A percentile compares a stretch with the other conserved stretches of the same genome.
Evolutionary conservation across 2,797 vertebrate genomes (phyloP).

Genomic region (Arnoldichthys spilopterus): DNA sequence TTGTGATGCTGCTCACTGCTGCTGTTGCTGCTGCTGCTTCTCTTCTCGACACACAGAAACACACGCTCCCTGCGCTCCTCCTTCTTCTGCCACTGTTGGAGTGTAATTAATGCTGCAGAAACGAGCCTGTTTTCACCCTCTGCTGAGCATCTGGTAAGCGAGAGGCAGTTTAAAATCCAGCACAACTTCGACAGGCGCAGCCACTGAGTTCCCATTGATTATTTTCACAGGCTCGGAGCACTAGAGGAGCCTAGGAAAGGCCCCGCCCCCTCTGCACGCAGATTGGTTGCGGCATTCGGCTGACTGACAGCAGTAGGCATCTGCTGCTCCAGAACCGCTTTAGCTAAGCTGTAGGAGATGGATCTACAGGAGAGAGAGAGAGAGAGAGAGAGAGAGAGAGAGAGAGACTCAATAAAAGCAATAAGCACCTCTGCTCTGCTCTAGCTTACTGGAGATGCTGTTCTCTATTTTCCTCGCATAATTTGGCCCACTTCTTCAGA

Average conservation of each 20-base stretch:
- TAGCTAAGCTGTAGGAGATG: slow-evolving; percentile 41
- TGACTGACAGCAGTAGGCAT: slow-evolving; percentile 30
- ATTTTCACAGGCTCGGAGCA: slow-evolving; percentile 57
- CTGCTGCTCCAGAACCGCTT: slow-evolving; percentile 36
- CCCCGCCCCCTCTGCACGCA: slow-evolving; percentile 25
- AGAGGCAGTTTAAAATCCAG: slow-evolving; percentile 74
- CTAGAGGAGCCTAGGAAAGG: slow-evolving; percentile 30
- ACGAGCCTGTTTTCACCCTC: slow-evolving; percentile 55
- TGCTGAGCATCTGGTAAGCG: slow-evolving; percentile 50
- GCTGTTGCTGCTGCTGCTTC: slow-evolving; percentile 43
- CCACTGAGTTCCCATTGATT: slow-evolving; percentile 68
- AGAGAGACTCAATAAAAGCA: slow-evolving; percentile 39
- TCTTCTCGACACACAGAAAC: slow-evolving; percentile 35
- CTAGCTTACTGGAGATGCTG: slow-evolving; percentile 24
- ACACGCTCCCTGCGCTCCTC: slow-evolving; percentile 38
- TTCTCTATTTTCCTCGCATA: slow-evolving; percentile 3
- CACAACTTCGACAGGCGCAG: slow-evolving; percentile 68
- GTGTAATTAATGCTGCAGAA: slow-evolving; percentile 59
- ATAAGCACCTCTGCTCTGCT: slow-evolving; percentile 30
- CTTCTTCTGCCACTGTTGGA: slow-evolving; percentile 31
- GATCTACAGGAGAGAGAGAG: slow-evolving; percentile 19
- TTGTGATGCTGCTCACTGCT: slow-evolving; percentile 51
- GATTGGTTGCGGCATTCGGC: slow-evolving; percentile 52
- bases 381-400: slow-evolving; percentile 9
- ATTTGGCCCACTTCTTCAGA: slow-evolving; percentile 25